phyloP scores from a whole-genome alignment of 1,140 invertebrate genomes.

The Hypsibius dujardini region DNA sequence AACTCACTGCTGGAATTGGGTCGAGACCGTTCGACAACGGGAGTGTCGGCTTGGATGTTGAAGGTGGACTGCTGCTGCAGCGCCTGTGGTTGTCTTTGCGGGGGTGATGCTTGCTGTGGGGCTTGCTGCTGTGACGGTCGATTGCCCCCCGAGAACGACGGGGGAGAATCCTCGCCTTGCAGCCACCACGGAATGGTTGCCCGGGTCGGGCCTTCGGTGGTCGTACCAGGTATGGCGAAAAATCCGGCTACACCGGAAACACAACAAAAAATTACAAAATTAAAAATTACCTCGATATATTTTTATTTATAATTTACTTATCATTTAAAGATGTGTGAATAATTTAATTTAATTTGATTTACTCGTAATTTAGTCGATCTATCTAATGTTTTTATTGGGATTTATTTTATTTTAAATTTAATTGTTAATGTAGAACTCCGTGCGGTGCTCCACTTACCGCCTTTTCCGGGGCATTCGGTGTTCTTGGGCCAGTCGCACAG shows the following conservation, averaged over 20 bases:
- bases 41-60: constrained; percentile 5
- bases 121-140: background rate
- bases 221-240: constrained; percentile 13
- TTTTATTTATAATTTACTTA: too few species aligned
- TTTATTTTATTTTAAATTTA: too few species aligned
- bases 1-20: background rate
- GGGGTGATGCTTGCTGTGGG: background rate
- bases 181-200: constrained; percentile 15
- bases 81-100: background rate
- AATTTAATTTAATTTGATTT: too few species aligned
- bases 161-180: constrained; percentile 10
- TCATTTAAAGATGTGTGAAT: too few species aligned
- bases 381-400: too few species aligned
- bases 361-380: too few species aligned
- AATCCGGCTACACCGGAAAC: background rate
- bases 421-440: too few species aligned
- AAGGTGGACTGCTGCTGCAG: background rate
- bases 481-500: constrained; percentile 88
- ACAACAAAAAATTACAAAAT: too few species aligned
- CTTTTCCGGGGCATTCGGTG: constrained; percentile 35
- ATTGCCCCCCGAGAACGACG: background rate
- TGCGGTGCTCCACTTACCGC: constrained; percentile 17
- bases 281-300: too few species aligned
- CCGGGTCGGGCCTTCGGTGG: background rate
- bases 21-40: background rate